Evolutionary conservation across 2,797 vertebrate genomes (phyloP).

Genomic region (Salarias fasciatus): DNA sequence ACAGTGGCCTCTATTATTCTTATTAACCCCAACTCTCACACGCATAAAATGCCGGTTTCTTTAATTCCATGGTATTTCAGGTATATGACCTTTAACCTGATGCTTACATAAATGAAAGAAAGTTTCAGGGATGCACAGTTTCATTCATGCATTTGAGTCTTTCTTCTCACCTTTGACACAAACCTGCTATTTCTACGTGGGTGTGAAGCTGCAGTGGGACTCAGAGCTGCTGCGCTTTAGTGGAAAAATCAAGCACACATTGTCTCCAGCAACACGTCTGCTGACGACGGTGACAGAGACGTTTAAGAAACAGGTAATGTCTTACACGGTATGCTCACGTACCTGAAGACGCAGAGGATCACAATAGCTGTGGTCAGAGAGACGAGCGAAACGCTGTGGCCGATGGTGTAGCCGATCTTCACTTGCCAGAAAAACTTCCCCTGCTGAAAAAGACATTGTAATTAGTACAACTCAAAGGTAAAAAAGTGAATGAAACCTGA

Average conservation of each 20-base stretch:
- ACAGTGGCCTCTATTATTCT: not conserved
- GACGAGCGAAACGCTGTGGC: conserved; percentile 92
- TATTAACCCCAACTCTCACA: conserved; percentile 11
- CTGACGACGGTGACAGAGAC: no score
- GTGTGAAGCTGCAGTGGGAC: conserved; percentile 17
- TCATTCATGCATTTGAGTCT: conserved; percentile 21
- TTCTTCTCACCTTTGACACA: conserved; percentile 21
- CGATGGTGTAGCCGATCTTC: conserved; percentile 94
- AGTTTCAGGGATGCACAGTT: conserved; percentile 1
- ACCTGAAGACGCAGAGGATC: conserved; percentile 85
- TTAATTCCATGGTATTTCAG: conserved; percentile 10
- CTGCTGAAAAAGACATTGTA: conserved; percentile 58
- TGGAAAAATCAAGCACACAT: not conserved
- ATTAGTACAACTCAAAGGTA: not conserved
- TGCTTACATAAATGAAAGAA: conserved; percentile 15
- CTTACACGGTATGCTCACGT: conserved; percentile 6
- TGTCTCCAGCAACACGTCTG: no score
- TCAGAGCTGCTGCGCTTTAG: conserved; percentile 1
- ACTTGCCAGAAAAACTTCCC: conserved; percentile 87
- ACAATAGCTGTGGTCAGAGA: conserved; percentile 89
- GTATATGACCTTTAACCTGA: not conserved
- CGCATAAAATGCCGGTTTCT: conserved; percentile 6
- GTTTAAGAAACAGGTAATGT: no score
- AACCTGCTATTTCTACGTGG: conserved; percentile 7
- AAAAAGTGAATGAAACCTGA: no score